Percentiles rank a stretch among this genome's conserved stretches.
Evolutionary conservation across 2,888 invertebrate species (phyloP).

Genomic region (Coelopa pilipes): DNA sequence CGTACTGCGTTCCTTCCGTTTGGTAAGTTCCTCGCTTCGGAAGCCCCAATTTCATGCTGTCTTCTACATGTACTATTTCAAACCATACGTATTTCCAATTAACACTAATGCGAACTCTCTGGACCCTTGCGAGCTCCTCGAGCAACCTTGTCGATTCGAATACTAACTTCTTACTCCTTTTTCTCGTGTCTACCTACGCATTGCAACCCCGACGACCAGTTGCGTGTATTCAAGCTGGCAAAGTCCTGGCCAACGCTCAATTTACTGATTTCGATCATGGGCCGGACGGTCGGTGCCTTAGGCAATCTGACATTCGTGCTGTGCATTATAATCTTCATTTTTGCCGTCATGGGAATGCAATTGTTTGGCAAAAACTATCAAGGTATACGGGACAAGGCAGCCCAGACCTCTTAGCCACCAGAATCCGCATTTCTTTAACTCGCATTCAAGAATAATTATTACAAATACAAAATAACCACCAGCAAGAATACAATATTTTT

Average conservation of each 20-base stretch:
- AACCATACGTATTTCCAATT: background rate
- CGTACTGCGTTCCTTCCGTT: slow-evolving; percentile 95
- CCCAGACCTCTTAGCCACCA: slow-evolving; percentile 6
- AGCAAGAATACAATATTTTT: background rate
- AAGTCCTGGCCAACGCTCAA: slow-evolving; percentile 99
- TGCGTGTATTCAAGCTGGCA: slow-evolving; percentile 98
- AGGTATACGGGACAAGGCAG: slow-evolving; percentile 60
- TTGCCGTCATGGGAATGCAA: slow-evolving; percentile 99
- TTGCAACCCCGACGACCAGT: slow-evolving; percentile 69
- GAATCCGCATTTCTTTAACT: slow-evolving; percentile 41
- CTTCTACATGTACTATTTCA: too few species aligned
- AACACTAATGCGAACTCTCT: slow-evolving; percentile 4
- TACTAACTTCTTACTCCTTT: background rate
- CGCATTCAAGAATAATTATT: slow-evolving; percentile 1
- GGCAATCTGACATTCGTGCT: slow-evolving; percentile 98
- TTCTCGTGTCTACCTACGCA: too few species aligned
- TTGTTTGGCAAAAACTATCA: slow-evolving; percentile 95
- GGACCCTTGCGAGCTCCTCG: slow-evolving; percentile 15
- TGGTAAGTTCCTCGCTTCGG: slow-evolving; percentile 77
- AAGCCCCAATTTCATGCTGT: background rate
- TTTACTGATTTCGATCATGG: slow-evolving; percentile 98
- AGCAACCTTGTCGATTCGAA: slow-evolving; percentile 13
- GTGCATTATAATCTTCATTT: slow-evolving; percentile 99
- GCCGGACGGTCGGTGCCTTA: slow-evolving; percentile 96
- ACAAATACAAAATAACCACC: background rate